A percentile compares a stretch with the other conserved stretches of the same genome.
phyloP scores from a whole-genome alignment of 1,140 invertebrate species.

The Sinonovacula constricta region DNA sequence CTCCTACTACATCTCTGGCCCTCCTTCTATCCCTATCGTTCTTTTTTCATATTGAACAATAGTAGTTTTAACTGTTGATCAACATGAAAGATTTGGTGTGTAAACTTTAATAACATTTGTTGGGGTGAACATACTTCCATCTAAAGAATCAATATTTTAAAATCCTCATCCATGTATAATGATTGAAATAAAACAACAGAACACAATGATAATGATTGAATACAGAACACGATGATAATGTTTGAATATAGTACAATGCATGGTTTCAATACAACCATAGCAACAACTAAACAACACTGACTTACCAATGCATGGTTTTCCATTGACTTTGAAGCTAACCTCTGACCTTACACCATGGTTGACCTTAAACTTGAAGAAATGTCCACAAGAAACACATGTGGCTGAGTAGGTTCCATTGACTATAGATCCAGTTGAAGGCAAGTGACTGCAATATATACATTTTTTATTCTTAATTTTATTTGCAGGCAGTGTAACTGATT shows the following conservation, averaged over 20 bases:
- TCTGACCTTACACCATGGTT: slow-evolving; percentile 47
- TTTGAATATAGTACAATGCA: neutral
- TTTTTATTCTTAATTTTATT: too few relatives aligned
- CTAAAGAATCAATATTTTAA: neutral
- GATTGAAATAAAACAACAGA: neutral
- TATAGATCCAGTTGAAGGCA: slow-evolving; percentile 51
- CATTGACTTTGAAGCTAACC: slow-evolving; percentile 66
- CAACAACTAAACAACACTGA: neutral
- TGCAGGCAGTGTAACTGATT: too few relatives aligned
- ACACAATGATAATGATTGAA: neutral
- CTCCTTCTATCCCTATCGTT: too few relatives aligned
- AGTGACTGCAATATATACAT: slow-evolving; percentile 58
- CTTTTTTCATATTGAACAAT: too few relatives aligned
- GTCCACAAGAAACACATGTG: slow-evolving; percentile 67
- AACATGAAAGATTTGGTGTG: too few relatives aligned
- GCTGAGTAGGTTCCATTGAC: slow-evolving; percentile 65
- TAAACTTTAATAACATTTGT: too few relatives aligned
- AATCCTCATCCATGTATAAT: neutral
- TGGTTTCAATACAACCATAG: too few relatives aligned
- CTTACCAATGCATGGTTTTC: slow-evolving; percentile 63
- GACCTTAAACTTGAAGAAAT: slow-evolving; percentile 70
- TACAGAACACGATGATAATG: neutral
- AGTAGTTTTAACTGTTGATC: too few relatives aligned
- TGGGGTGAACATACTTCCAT: neutral
- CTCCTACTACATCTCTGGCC: too few relatives aligned